A percentile compares a stretch with the other conserved stretches of the same genome.
Conservation (phyloP, 35 echinoderm and acorn worm species). For the Nesometra sesokonis region DNA sequence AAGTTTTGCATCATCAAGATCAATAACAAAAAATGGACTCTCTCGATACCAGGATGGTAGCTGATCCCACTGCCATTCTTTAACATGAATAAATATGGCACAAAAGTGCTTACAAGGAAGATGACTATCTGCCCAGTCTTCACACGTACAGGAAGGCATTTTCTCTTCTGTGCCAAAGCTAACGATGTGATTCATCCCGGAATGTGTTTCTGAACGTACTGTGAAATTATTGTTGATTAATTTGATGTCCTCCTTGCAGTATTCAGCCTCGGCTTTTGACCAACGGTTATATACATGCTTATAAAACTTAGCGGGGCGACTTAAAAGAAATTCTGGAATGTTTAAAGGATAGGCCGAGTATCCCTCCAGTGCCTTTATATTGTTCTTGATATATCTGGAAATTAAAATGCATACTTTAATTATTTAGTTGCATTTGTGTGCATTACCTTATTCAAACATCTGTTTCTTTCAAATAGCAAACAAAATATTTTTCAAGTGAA, state of each 20-base stretch:
- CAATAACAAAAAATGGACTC: conserved; percentile 15
- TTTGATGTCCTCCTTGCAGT: not conserved
- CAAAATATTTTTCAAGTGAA: too few species aligned
- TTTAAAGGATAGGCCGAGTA: conserved; percentile 16
- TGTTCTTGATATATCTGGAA: not conserved
- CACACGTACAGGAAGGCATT: conserved; percentile 23
- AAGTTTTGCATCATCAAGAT: conserved; percentile 2
- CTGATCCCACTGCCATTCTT: conserved; percentile 15
- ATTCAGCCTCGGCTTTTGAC: not conserved
- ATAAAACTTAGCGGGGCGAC: not conserved
- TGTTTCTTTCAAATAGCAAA: too few species aligned
- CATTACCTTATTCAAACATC: too few species aligned
- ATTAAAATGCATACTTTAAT: too few species aligned
- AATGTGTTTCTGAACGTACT: not conserved
- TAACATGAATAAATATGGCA: conserved; percentile 21
- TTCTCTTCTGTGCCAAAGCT: conserved; percentile 12
- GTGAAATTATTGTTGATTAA: not conserved
- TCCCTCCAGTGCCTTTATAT: conserved; percentile 4
- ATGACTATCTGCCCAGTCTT: not conserved
- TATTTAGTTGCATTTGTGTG: too few species aligned
- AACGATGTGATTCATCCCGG: not conserved
- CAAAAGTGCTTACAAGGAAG: conserved; percentile 29
- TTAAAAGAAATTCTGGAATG: not conserved
- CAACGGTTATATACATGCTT: not conserved
- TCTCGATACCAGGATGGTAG: conserved; percentile 12